Base-by-base conservation (phyloP, 2,888 invertebrate species). In the Erebia ligea region DNA sequence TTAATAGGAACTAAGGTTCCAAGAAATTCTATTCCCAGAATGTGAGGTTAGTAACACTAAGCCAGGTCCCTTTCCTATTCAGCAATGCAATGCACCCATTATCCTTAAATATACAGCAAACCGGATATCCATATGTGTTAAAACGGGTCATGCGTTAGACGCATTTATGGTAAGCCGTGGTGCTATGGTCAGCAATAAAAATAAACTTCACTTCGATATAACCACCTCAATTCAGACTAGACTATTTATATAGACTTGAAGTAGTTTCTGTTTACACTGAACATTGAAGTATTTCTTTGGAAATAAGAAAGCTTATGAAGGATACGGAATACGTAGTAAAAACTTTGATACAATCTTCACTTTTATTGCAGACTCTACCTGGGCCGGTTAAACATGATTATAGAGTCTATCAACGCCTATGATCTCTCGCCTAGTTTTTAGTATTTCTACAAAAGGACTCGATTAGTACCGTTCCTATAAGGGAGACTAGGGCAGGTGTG, bases 41-140 rank as follows among this genome's bases (percentile, higher is more conserved):
- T 64, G 67, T 64, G 54, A 70, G 57, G 68, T 54, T 70, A 66
- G 72, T 64, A 67, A 69, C 70, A 70, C 63, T 56, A 42, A 67
- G 67, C 72, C 40, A 40, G 65, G 67, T 67, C 59, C 73, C 73
- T 70, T 73, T 78, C 78, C 76, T 80, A 83, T 79, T 80, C 76
- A 78, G 81, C 76, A 80, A 82, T 81, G 76, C 75, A 78, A 80
- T 82, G 81, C 80, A 80, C 76, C 82, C 81, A 86, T 85, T 89
- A 87, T 86, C 85, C 84, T 82, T 81, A 80, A 80, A 80, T 79
- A 82, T 82, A 83, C 59, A 82, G 82, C 80, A 73, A 84, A 82
- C 89, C 90, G 90, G 90, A 90, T 87, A 88, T 89, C 90, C 89
- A 90, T 89, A 89, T 83, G 86, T 81, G 89, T 81, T 82, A 80